Evolutionary conservation across 1,140 invertebrate genomes (phyloP), one percentile per base, ranked within the genome.

Genomic region (Spodoptera litura): DNA sequence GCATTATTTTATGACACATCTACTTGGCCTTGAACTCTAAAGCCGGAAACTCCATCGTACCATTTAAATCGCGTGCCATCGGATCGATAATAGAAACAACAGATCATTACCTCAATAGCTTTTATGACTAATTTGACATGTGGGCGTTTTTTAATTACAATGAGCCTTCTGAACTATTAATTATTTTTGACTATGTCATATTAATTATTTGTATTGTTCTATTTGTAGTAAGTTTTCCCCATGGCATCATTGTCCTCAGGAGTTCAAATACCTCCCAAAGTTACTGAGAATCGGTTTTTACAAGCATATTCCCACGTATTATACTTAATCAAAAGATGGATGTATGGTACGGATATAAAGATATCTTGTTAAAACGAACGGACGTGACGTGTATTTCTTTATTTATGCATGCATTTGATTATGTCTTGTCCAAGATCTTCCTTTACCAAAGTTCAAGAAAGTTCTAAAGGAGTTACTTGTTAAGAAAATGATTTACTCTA

Each of bases 1-100:
- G 4, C 3, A 4, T 31, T 31, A 31, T 31, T 31, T 31, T 31
- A 44, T 44, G 38, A 44, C 38, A 44, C 38, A 44, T 44, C 38
- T 2, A 15, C 8, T 64, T 25, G 15, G 0, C 38, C 62, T 66
- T 66, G 62, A 66, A 66, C 62, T 66, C 62, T 10, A 49, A 10
- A 64, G 49, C 11, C 15, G 62, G 38, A 49, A 66, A 66, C 38
- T 49, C 62, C 62, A 27, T 15, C 35, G 11, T 4, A 11, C 62
- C 62, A 66, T 66, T 49, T 66, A 66, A 66, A 38, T 49, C 62
- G 62, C 62, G 62, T 66, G 62, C 62, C 62, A 49, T 66, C 38
- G 10, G 11, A 66, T 66, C 62, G 49, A 66, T 49, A 49, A 44
- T 49, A 66, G 38, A 49, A 25, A 66, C 62, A 66, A 66, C 38